A percentile compares a stretch with the other conserved stretches of the same genome.
Conservation (phyloP, 2,888 invertebrate species). For the Diplazon laetatorius region DNA sequence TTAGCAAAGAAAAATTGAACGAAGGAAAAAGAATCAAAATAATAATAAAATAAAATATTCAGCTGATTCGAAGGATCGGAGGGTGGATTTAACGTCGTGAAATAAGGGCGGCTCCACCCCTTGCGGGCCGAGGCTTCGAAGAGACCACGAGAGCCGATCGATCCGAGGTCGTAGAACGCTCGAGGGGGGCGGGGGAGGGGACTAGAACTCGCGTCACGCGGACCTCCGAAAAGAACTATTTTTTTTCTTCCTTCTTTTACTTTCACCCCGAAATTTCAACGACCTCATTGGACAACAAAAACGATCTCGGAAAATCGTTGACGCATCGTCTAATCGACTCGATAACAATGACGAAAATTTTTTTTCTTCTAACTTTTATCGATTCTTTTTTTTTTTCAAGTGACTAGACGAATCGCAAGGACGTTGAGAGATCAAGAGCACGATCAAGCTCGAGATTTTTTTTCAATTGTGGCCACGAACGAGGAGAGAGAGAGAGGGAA, state of each 20-base stretch:
- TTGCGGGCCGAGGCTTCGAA: slow-evolving; percentile 57
- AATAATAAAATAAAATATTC: slow-evolving; percentile 6
- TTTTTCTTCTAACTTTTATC: no score
- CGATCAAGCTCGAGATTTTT: slow-evolving; percentile 1
- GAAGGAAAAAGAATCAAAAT: neutral
- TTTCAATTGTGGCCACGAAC: no score
- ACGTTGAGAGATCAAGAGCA: no score
- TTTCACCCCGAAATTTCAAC: slow-evolving; percentile 1
- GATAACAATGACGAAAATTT: no score
- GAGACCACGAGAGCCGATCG: slow-evolving; percentile 57
- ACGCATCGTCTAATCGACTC: slow-evolving; percentile 10
- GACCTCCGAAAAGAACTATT: slow-evolving; percentile 18
- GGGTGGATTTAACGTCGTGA: slow-evolving; percentile 10
- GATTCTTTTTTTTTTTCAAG: no score
- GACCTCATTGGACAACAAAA: neutral
- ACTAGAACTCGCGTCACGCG: slow-evolving; percentile 27
- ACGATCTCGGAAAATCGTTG: slow-evolving; percentile 4
- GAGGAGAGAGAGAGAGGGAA: no score
- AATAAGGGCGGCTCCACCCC: slow-evolving; percentile 39
- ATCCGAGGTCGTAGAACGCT: slow-evolving; percentile 55
- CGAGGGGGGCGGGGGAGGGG: slow-evolving; percentile 9
- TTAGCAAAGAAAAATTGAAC: neutral
- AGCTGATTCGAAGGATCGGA: slow-evolving; percentile 32
- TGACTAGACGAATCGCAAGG: no score
- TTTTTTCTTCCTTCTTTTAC: no score